Percentiles rank a stretch among this genome's conserved stretches.
Conservation (phyloP, 1,140 invertebrate species). For the Papilio xuthus region DNA sequence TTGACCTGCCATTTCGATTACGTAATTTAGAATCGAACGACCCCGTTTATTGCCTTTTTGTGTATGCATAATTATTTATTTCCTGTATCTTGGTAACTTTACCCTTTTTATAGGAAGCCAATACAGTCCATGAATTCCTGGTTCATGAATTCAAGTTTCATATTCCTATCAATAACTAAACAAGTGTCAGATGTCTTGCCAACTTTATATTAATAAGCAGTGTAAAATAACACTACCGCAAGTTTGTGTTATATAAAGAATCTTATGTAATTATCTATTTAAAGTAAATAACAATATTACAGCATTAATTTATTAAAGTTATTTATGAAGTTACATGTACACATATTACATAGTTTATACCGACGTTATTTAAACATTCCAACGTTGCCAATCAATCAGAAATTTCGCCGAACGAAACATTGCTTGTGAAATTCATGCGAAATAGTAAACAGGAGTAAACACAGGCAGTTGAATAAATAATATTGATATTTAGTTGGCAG, state of each 20-base stretch:
- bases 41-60: constrained; percentile 42
- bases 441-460: constrained; percentile 20
- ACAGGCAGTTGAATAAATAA: constrained; percentile 25
- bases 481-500: constrained; percentile 47
- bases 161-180: not conserved
- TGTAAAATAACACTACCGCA: not conserved
- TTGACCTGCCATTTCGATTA: constrained; percentile 49
- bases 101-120: not conserved
- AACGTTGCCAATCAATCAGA: constrained; percentile 3
- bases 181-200: not conserved
- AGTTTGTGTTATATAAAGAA: not conserved
- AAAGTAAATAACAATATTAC: not conserved
- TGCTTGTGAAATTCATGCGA: not conserved
- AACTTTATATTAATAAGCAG: not conserved
- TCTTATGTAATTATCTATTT: not conserved
- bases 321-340: not conserved
- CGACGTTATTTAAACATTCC: constrained; percentile 4
- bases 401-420: not conserved
- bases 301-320: not conserved
- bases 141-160: no score
- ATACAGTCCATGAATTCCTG: not conserved
- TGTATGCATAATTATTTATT: constrained; percentile 54
- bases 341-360: not conserved
- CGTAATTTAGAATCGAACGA: constrained; percentile 53
- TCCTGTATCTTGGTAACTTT: constrained; percentile 5